phyloP scores from a whole-genome alignment of 2,797 vertebrate genomes.

The Neopelma chrysocephalum region DNA sequence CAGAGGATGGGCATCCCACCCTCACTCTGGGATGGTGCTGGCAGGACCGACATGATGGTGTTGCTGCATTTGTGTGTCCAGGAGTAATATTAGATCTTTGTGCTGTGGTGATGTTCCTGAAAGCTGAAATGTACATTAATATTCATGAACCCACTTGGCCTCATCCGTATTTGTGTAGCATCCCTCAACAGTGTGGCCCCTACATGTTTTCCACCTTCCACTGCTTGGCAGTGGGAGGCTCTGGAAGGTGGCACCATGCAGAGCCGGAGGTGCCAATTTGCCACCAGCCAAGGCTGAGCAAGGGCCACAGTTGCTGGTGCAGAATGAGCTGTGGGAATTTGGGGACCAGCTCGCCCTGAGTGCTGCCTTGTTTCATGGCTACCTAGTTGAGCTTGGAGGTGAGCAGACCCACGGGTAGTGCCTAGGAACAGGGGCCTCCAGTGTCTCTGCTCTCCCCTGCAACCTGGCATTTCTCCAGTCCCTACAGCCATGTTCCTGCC shows the following conservation, averaged over 20 bases:
- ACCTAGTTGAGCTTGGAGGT: background rate
- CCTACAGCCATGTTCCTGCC: background rate
- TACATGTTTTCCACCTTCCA: background rate
- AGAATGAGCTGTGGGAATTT: background rate
- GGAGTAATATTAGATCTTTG: constrained; percentile 66
- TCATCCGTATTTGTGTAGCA: constrained; percentile 66
- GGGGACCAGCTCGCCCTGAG: background rate
- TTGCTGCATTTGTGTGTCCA: constrained; percentile 2
- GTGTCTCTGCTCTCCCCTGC: background rate
- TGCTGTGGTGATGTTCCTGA: constrained; percentile 56
- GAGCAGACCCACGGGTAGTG: accelerated
- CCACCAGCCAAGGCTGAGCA: background rate
- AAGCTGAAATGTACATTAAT: constrained; percentile 68
- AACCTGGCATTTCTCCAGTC: background rate
- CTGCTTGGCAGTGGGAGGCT: background rate
- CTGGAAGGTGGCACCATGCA: background rate
- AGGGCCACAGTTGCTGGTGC: background rate
- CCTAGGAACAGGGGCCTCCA: background rate
- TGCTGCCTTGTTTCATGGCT: background rate
- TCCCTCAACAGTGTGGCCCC: background rate
- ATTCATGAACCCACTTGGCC: constrained; percentile 59
- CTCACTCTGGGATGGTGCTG: background rate
- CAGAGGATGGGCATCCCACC: background rate
- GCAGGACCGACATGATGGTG: background rate
- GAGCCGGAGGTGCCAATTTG: background rate